These are phyloP conservation scores for Mantis religiosa DNA, from an alignment of 2,888 invertebrate genomes.

Conservation along the genomic window DNA sequence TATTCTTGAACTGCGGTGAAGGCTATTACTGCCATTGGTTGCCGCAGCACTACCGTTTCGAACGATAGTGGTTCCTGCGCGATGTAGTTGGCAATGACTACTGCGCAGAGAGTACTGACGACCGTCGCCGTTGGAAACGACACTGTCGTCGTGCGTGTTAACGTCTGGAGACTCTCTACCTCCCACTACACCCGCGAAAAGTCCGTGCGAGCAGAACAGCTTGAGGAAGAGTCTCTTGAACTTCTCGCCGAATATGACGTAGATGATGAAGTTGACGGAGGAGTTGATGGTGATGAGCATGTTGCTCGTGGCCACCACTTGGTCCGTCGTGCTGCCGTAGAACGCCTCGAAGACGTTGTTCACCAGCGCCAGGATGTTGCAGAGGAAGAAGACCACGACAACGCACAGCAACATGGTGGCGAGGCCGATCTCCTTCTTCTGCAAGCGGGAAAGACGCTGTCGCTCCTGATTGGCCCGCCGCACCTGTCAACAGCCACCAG, in stretches of 20 bases:
- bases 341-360: conserved; percentile 84
- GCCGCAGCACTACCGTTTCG: conserved; percentile 38
- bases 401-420: conserved; percentile 94
- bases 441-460: conserved; percentile 81
- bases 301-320: conserved; percentile 79
- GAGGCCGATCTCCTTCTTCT: conserved; percentile 87
- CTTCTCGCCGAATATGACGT: conserved; percentile 96
- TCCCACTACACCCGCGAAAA: conserved; percentile 37
- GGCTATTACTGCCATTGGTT: conserved; percentile 32
- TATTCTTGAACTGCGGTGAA: conserved; percentile 36
- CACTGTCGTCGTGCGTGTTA: conserved; percentile 76
- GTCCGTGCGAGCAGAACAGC: conserved; percentile 66
- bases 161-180: conserved; percentile 65
- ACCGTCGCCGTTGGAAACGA: conserved; percentile 72
- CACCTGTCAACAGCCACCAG: conserved; percentile 52
- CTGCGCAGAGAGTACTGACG: conserved; percentile 60
- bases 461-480: conserved; percentile 85
- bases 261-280: conserved; percentile 95
- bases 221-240: conserved; percentile 83
- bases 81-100: conserved; percentile 44
- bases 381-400: conserved; percentile 89
- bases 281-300: conserved; percentile 94
- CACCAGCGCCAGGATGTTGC: conserved; percentile 83
- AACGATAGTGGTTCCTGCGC: conserved; percentile 38
- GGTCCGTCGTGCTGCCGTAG: conserved; percentile 59